Evolutionary conservation across 2,888 invertebrate genomes (phyloP).

Genomic region (Eudasyphora cyanicolor): DNA sequence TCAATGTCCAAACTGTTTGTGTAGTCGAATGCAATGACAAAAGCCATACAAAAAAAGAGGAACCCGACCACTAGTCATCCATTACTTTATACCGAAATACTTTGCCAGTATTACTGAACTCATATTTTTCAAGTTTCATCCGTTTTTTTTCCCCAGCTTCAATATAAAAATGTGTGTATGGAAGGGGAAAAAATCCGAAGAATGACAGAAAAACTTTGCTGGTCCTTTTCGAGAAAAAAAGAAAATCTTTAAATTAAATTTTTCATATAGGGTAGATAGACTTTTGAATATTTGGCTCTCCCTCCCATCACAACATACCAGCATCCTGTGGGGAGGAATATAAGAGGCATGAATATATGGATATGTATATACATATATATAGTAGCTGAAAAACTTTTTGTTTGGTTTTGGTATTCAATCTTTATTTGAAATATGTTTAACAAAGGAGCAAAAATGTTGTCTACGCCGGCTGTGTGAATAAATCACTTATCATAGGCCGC

Average conservation of each 20-base stretch:
- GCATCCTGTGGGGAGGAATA: too few species aligned
- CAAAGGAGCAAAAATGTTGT: conserved; percentile 16
- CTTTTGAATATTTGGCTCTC: conserved; percentile 31
- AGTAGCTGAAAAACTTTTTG: conserved; percentile 20
- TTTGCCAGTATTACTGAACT: neutral
- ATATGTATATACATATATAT: too few species aligned
- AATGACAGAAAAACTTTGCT: neutral
- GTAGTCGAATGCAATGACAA: neutral
- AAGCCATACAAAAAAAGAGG: neutral
- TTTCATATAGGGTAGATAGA: conserved; percentile 5
- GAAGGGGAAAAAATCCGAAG: neutral
- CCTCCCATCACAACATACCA: neutral
- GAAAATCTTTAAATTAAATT: conserved; percentile 28
- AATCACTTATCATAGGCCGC: conserved; percentile 19
- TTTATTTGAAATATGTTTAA: neutral
- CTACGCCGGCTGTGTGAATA: neutral
- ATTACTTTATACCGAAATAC: neutral
- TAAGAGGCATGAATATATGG: too few species aligned
- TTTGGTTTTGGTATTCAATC: neutral
- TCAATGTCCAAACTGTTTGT: too few species aligned
- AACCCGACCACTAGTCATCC: neutral
- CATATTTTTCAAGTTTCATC: neutral
- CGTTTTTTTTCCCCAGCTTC: neutral
- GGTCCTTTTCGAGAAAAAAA: neutral
- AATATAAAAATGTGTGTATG: neutral